phyloP scores from a whole-genome alignment of 2,797 vertebrate species.

The Cheirogaleus major region DNA sequence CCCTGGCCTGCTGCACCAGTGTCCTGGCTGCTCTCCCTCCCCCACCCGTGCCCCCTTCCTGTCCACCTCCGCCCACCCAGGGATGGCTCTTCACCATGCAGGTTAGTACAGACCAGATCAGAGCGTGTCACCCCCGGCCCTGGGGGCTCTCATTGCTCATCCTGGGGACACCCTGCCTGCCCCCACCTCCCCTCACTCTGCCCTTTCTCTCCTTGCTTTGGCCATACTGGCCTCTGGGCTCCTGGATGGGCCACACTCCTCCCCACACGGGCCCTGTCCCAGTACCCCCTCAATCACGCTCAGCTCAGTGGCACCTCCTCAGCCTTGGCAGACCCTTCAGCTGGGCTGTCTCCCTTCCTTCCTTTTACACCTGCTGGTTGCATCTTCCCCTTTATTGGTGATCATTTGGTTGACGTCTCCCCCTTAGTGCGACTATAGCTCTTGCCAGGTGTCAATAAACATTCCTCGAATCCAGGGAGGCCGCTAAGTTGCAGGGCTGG shows the following conservation, averaged over 20 bases:
- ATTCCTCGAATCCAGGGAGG: background rate
- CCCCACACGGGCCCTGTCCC: background rate
- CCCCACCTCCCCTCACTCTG: rapidly evolving
- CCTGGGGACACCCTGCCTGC: background rate
- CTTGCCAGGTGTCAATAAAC: rapidly evolving
- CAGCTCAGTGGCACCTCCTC: background rate
- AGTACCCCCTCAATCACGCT: rapidly evolving
- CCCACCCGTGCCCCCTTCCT: background rate
- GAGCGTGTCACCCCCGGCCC: rapidly evolving
- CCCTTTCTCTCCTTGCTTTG: background rate
- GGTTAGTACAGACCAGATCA: background rate
- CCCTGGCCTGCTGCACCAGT: rapidly evolving
- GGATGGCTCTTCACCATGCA: background rate
- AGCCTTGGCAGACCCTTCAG: background rate
- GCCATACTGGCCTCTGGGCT: background rate
- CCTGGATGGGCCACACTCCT: background rate
- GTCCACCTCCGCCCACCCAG: rapidly evolving
- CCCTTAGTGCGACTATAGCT: background rate
- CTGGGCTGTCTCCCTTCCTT: background rate
- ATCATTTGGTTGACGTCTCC: background rate
- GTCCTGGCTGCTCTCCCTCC: background rate
- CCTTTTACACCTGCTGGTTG: background rate
- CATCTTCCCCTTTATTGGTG: background rate
- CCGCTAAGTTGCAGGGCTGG: background rate
- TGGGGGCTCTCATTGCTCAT: background rate